Evolutionary conservation across 1,140 invertebrate species (phyloP), one percentile per base, ranked within the genome.

Genomic region (Armadillidium nasatum): DNA sequence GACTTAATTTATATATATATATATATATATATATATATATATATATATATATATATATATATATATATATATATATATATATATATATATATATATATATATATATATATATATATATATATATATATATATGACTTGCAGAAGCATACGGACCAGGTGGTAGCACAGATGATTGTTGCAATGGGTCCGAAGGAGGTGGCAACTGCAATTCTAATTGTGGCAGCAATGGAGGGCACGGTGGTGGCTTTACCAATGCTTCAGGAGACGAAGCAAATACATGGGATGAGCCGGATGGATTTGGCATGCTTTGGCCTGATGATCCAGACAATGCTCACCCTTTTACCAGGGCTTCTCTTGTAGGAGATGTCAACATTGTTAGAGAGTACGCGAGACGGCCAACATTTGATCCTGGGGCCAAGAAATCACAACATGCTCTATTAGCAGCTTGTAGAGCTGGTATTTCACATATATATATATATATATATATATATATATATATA

Each of bases 271-370:
- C 50, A 7, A 15, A 13, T 19, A 60, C 50, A 13, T 60, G 50
- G 50, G 50, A 60, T 7, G 50, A 60, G 19, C 50, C 50, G 50
- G 50, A 60, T 60, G 50, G 50, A 15, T 60, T 60, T 19, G 50
- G 50, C 1, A 60, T 60, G 50, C 50, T 60, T 60, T 78, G 79
- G 77, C 71, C 71, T 7, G 74, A 81, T 78, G 80, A 79, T 74
- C 76, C 80, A 13, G 80, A 81, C 54, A 75, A 78, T 7, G 74
- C 76, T 10, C 78, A 81, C 22, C 78, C 80, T 13, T 81, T 81
- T 46, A 81, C 76, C 7, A 77, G 76, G 72, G 78, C 78, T 9
- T 78, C 78, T 9, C 69, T 79, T 7, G 69, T 71, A 11, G 78
- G 80, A 15, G 76, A 79, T 69, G 68, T 76, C 9, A 21, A 44